Evolutionary conservation across 1,140 invertebrate genomes (phyloP), one percentile per base, ranked within the genome.

Genomic region (Anoplolepis gracilipes): DNA sequence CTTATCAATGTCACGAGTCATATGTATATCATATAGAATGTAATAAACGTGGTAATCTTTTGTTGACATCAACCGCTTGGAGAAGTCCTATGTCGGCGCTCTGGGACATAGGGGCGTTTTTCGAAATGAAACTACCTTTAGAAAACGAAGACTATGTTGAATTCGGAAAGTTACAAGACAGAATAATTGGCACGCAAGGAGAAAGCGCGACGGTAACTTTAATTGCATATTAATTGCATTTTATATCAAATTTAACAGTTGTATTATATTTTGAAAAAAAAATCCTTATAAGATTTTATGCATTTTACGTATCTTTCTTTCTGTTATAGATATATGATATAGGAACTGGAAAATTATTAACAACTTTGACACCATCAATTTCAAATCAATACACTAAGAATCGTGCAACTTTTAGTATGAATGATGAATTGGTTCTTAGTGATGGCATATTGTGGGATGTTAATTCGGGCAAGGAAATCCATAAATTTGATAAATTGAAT

Each of bases 401-500:
- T 94, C 96, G 97, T 65, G 99, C 99, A 0, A 99, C 98, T 0
- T 99, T 99, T 93, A 98, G 97, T 94, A 98, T 98, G 85, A 97
- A 97, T 16, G 99, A 99, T 94, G 98, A 99, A 90, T 94, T 99
- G 36, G 97, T 99, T 22, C 95, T 99, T 1, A 93, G 93, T 92
- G 99, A 99, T 94, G 99, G 99, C 46, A 98, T 99, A 2, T 95
- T 99, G 0, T 99, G 98, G 97, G 99, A 99, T 95, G 97, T 99
- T 8, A 97, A 97, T 79, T 96, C 97, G 0, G 97, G 97, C 3
- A 98, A 97, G 90, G 96, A 98, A 90, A 98, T 99, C 65, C 98
- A 99, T 93, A 99, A 99, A 92, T 99, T 99, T 92, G 99, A 99
- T 95, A 99, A 99, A 94, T 96, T 99, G 28, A 99, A 99, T 95